phyloP scores from a whole-genome alignment of 2,797 vertebrate genomes.

The Enteromius mattozi region DNA sequence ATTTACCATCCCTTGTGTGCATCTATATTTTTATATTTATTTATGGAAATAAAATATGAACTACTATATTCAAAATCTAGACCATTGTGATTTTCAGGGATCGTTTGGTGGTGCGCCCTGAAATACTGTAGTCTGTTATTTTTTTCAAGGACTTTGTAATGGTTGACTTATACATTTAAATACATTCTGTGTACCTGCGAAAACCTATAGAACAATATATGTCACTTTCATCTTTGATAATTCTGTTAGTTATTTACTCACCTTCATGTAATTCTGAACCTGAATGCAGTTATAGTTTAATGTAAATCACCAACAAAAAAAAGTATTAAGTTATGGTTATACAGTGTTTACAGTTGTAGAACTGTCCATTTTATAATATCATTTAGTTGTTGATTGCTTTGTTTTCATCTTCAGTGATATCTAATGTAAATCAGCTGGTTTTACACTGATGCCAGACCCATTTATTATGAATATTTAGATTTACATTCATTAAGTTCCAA shows the following conservation, averaged over 20 bases:
- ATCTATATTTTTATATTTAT: constrained; percentile 20
- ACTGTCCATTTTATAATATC: neutral
- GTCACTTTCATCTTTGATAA: neutral
- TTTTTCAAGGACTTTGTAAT: constrained; percentile 18
- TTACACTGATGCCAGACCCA: neutral
- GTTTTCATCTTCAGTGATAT: neutral
- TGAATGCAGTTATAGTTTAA: neutral
- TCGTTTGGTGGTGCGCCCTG: neutral
- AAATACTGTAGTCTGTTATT: neutral
- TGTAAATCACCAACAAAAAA: neutral
- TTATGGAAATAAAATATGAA: constrained; percentile 9
- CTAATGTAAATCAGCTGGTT: neutral
- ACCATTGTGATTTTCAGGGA: constrained; percentile 6
- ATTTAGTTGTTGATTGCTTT: neutral
- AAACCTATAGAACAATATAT: neutral
- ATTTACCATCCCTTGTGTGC: neutral
- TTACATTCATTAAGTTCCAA: neutral
- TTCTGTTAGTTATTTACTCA: neutral
- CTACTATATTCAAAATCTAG: neutral
- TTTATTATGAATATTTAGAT: constrained; percentile 1
- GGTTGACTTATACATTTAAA: neutral
- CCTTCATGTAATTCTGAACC: neutral
- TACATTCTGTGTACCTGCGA: neutral
- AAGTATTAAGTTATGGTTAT: neutral
- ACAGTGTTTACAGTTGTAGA: neutral